Conservation (phyloP, 2,888 invertebrate species). For the Heliothis peltigera region DNA sequence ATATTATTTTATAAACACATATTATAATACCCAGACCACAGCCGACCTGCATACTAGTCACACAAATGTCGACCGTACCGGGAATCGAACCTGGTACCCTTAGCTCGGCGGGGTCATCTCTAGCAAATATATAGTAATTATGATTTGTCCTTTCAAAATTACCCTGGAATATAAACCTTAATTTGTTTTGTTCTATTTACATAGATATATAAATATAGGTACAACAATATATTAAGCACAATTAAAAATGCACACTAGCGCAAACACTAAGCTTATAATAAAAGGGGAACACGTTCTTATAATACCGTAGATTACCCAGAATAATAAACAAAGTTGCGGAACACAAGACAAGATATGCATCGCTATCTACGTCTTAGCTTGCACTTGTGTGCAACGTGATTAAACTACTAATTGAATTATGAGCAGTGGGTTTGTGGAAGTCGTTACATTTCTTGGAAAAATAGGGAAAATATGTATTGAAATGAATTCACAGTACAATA, state of each 20-base stretch:
- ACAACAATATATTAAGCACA: constrained; percentile 18
- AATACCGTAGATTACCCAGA: constrained; percentile 16
- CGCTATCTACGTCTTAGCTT: constrained; percentile 35
- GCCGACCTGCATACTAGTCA: too few relatives aligned
- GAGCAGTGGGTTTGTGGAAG: constrained; percentile 11
- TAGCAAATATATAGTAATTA: too few relatives aligned
- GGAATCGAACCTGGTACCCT: too few relatives aligned
- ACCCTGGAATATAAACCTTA: too few relatives aligned
- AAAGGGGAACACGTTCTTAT: constrained; percentile 22
- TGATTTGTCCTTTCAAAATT: too few relatives aligned
- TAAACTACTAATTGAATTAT: constrained; percentile 19
- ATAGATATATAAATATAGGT: too few relatives aligned
- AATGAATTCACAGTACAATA: too few relatives aligned
- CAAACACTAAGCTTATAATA: constrained; percentile 11
- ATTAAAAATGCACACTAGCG: background rate
- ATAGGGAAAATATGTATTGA: background rate
- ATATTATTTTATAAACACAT: too few relatives aligned
- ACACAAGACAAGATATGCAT: constrained; percentile 21
- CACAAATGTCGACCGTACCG: too few relatives aligned
- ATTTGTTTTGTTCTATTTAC: too few relatives aligned
- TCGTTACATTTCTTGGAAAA: background rate
- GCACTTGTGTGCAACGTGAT: constrained; percentile 27
- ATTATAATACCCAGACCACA: too few relatives aligned
- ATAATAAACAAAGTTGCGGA: constrained; percentile 47
- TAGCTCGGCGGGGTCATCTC: too few relatives aligned